A percentile compares a stretch with the other conserved stretches of the same genome.
phyloP scores from a whole-genome alignment of 2,888 invertebrate genomes.

The Metallyticus violacea region DNA sequence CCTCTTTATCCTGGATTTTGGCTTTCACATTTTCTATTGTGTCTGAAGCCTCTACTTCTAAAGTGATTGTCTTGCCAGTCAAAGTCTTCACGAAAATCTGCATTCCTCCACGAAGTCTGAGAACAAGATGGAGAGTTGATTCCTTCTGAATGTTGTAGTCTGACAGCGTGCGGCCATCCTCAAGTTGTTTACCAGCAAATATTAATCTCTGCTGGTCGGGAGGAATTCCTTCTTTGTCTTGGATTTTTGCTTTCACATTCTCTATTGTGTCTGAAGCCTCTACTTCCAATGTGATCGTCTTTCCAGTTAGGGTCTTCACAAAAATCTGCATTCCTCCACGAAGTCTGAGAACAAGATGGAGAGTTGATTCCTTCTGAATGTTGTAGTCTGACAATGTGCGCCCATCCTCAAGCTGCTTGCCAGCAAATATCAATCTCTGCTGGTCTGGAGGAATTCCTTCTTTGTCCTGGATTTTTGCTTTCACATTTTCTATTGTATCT shows the following conservation, averaged over 20 bases:
- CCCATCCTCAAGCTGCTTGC: constrained; percentile 48
- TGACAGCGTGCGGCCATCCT: constrained; percentile 52
- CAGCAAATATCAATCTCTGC: constrained; percentile 49
- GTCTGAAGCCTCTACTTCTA: constrained; percentile 55
- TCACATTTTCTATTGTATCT: constrained; percentile 56
- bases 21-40: constrained; percentile 54
- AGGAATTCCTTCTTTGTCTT: constrained; percentile 54
- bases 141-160: constrained; percentile 59
- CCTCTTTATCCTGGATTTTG: constrained; percentile 50
- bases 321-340: constrained; percentile 63
- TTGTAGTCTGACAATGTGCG: constrained; percentile 57
- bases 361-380: constrained; percentile 54
- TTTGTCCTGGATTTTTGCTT: constrained; percentile 49
- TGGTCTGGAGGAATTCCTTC: constrained; percentile 48
- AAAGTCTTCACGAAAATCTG: constrained; percentile 60
- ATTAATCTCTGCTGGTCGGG: constrained; percentile 53
- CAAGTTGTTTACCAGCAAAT: constrained; percentile 43
- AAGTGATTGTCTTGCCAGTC: constrained; percentile 58
- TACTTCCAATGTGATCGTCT: constrained; percentile 51
- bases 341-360: constrained; percentile 51
- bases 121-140: constrained; percentile 56
- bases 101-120: constrained; percentile 63
- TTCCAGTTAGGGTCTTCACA: constrained; percentile 55
- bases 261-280: constrained; percentile 55
- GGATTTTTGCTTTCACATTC: constrained; percentile 50